Base-by-base conservation (phyloP, 2,888 invertebrate species). In the Agrotis clavis region DNA sequence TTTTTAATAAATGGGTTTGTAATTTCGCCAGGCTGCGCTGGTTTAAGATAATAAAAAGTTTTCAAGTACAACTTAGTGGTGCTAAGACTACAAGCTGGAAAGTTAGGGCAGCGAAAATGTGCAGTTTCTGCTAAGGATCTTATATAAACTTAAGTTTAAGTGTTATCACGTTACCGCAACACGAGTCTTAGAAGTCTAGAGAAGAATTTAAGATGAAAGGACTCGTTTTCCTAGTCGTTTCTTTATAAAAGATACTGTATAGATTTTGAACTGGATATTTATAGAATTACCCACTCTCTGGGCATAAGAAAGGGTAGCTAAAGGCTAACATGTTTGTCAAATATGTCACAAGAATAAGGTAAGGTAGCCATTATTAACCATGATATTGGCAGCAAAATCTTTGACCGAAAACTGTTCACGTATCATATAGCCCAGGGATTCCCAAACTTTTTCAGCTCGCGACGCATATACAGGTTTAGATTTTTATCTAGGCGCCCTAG, bases 1-100 rank as follows among this genome's bases (percentile, higher is more conserved):
- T 90, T 89, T 89, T 87, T 83, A 84, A 76, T 76, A 79, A 80
- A 78, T 79, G 64, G 66, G 82, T 81, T 71, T 53, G 54, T 71
- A 71, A 72, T 67, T 77, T 77, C 13, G 30, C 71, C 54, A 14
- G 62, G 60, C 59, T 30, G 56, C 50, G 45, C 19, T 53, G 56
- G 67, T 66, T 64, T 51, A 64, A 54, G 67, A 60, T 69, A 69
- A 41, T 69, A 71, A 50, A 65, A 63, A 45, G 25, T 71, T 47
- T 60, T 53, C 11, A 64, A 65, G 54, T 51, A 62, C 54, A 66
- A 80, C 11, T 64, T 72, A 41, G 30, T 69, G 35, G 50, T 30
- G 14, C 47, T 69, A 50, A 47, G 25, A 54, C 54, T 64, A 41
- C 47, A 70, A 70, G 53, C 63, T 57, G 16, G 18, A 63, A 63